A percentile compares a stretch with the other conserved stretches of the same genome.
These are phyloP conservation scores for Anser cygnoides DNA, from an alignment of 2,113 vertebrate species.

Conservation along the genomic window DNA sequence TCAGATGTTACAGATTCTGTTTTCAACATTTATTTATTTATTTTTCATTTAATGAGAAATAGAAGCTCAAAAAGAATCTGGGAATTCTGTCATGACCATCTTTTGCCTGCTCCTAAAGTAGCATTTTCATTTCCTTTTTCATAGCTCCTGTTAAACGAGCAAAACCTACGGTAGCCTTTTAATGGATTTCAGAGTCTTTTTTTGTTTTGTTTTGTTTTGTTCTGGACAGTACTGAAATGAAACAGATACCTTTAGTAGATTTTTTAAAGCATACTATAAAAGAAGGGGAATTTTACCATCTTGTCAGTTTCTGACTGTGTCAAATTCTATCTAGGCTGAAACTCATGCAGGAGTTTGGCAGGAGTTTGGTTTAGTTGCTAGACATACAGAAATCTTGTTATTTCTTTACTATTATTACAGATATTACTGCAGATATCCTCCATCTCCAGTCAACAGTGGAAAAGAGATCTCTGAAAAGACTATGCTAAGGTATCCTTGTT, in stretches of 20 bases:
- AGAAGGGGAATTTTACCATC: background rate
- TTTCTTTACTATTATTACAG: background rate
- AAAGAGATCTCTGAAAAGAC: background rate
- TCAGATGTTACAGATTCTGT: background rate
- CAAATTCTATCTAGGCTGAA: background rate
- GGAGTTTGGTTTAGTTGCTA: background rate
- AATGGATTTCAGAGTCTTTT: background rate
- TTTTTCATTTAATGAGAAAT: background rate
- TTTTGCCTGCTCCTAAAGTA: background rate
- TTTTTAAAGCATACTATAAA: background rate
- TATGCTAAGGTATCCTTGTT: background rate
- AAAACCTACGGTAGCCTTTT: background rate
- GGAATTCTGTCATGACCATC: background rate
- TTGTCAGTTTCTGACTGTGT: background rate
- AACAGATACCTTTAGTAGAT: background rate
- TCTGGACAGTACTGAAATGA: background rate
- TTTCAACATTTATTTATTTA: background rate
- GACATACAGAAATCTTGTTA: background rate
- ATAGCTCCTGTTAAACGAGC: background rate
- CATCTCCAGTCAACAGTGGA: background rate
- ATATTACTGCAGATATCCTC: background rate
- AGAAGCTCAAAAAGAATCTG: background rate
- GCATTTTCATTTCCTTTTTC: background rate
- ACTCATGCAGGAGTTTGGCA: background rate
- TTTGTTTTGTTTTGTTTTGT: background rate